These are phyloP conservation scores for Sceloporus undulatus DNA, from an alignment of 2,113 vertebrate species.

Conservation along the genomic window DNA sequence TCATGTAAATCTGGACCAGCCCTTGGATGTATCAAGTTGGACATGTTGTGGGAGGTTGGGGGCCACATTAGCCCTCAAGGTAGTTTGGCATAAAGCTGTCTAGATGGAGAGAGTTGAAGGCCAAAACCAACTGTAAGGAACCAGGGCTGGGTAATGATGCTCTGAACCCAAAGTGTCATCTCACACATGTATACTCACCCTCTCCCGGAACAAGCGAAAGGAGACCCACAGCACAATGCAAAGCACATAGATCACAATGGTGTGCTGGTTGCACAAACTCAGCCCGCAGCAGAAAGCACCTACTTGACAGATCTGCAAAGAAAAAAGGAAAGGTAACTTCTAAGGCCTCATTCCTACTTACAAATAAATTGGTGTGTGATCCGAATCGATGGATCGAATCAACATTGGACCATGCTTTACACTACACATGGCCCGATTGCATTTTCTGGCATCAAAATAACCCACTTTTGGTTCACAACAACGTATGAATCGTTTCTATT, in stretches of 20 bases:
- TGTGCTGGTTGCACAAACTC: conserved; percentile 97
- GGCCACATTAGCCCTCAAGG: not conserved
- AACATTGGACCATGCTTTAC: too few relatives aligned
- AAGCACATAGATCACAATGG: conserved; percentile 87
- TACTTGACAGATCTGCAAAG: conserved; percentile 83
- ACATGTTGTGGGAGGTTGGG: too few relatives aligned
- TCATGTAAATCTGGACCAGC: too few relatives aligned
- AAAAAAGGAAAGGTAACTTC: not conserved
- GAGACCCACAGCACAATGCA: conserved; percentile 91
- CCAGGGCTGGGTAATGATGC: not conserved
- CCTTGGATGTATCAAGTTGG: too few relatives aligned
- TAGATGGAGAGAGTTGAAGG: not conserved
- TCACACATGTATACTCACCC: conserved; percentile 74
- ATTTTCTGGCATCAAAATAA: too few relatives aligned
- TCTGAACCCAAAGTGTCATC: too few relatives aligned
- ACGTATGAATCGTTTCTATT: too few relatives aligned
- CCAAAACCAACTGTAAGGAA: not conserved
- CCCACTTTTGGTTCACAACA: too few relatives aligned
- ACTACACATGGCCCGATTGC: too few relatives aligned
- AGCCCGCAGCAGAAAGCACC: conserved; percentile 95
- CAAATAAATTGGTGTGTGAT: too few relatives aligned
- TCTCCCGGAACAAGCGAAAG: conserved; percentile 75
- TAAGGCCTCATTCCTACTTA: too few relatives aligned
- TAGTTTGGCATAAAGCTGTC: not conserved
- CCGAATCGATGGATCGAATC: too few relatives aligned